phyloP scores from a whole-genome alignment of 2,888 invertebrate species.

The Plutella xylostella region DNA sequence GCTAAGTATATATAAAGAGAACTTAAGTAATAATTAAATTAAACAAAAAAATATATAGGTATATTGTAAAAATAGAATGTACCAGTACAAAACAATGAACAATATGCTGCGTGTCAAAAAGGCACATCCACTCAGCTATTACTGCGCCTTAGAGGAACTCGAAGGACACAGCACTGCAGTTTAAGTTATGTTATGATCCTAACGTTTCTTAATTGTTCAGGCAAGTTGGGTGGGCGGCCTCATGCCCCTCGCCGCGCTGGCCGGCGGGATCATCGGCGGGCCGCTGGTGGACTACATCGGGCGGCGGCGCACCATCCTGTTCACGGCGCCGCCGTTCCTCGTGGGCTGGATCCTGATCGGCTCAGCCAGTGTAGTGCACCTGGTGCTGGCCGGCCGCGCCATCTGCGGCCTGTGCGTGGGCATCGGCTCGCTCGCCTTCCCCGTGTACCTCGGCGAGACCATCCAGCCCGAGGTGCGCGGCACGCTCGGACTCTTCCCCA shows the following conservation, averaged over 20 bases:
- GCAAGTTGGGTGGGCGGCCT: slow-evolving; percentile 90
- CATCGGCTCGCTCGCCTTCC: slow-evolving; percentile 86
- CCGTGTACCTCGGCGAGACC: slow-evolving; percentile 94
- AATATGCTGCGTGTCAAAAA: too few relatives aligned
- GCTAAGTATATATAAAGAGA: too few relatives aligned
- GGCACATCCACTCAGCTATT: too few relatives aligned
- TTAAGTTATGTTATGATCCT: too few relatives aligned
- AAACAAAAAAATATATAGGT: too few relatives aligned
- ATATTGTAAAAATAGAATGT: too few relatives aligned
- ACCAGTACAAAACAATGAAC: too few relatives aligned
- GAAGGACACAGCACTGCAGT: too few relatives aligned
- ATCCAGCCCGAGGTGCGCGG: slow-evolving; percentile 94
- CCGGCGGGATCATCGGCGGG: slow-evolving; percentile 87
- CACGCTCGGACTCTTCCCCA: slow-evolving; percentile 87
- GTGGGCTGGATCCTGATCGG: slow-evolving; percentile 87
- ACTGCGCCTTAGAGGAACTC: too few relatives aligned
- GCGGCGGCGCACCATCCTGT: slow-evolving; percentile 82
- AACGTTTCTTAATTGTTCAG: too few relatives aligned
- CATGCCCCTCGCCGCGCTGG: slow-evolving; percentile 89
- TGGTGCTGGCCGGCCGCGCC: slow-evolving; percentile 83
- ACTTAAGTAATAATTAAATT: too few relatives aligned
- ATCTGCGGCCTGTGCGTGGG: slow-evolving; percentile 91
- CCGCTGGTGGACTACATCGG: slow-evolving; percentile 89
- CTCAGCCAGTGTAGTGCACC: slow-evolving; percentile 76
- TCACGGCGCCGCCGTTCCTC: slow-evolving; percentile 84